Conservation (phyloP, 1,140 invertebrate genomes). For the Psix sp. region DNA sequence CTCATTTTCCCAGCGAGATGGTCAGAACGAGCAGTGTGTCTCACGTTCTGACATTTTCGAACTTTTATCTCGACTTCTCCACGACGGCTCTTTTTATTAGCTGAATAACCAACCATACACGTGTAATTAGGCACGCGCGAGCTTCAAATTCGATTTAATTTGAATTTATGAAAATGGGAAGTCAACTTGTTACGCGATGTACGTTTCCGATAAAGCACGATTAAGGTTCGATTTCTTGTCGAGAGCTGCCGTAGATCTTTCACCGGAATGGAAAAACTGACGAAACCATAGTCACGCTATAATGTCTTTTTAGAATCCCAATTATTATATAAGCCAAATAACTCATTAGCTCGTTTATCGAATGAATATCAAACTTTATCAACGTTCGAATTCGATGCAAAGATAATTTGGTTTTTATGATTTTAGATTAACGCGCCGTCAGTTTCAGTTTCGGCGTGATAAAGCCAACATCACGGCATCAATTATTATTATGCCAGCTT, state of each 20-base stretch:
- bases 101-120: slow-evolving; percentile 2
- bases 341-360: slow-evolving; percentile 11
- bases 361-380: slow-evolving; percentile 23
- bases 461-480: background rate
- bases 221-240: slow-evolving; percentile 17
- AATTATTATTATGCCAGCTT: background rate
- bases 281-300: background rate
- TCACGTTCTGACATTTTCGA: slow-evolving; percentile 48
- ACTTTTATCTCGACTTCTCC: slow-evolving; percentile 36
- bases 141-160: slow-evolving; percentile 30
- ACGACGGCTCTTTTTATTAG: slow-evolving; percentile 7
- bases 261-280: background rate
- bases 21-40: slow-evolving; percentile 26
- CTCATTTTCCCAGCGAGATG: slow-evolving; percentile 39
- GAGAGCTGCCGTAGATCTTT: too few species aligned
- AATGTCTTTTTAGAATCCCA: background rate
- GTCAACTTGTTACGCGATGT: slow-evolving; percentile 30
- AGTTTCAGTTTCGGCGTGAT: slow-evolving; percentile 5
- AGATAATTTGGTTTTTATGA: slow-evolving; percentile 24
- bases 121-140: slow-evolving; percentile 20
- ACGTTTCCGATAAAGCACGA: slow-evolving; percentile 29
- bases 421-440: slow-evolving; percentile 1
- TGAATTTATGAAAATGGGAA: slow-evolving; percentile 50
- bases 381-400: slow-evolving; percentile 9
- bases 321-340: background rate